Conservation (phyloP, 2,113 vertebrate species). For the Oncorhynchus keta region DNA sequence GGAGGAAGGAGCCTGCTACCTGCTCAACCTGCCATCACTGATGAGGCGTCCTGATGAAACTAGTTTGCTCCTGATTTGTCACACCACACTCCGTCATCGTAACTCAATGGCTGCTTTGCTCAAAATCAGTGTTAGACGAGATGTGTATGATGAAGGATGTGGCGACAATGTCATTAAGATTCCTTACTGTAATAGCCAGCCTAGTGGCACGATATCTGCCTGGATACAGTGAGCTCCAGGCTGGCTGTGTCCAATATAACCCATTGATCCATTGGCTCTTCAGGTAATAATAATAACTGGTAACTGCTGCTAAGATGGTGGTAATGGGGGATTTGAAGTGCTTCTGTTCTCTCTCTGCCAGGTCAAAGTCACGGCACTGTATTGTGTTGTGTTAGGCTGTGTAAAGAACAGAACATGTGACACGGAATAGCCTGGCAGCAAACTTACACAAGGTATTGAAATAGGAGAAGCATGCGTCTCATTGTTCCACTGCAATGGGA, state of each 20-base stretch:
- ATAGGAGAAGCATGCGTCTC: constrained; percentile 21
- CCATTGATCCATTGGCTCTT: neutral
- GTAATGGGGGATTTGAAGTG: constrained; percentile 17
- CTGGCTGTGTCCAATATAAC: constrained; percentile 26
- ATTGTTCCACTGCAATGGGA: constrained; percentile 33
- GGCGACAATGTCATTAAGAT: constrained; percentile 36
- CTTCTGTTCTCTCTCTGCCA: neutral
- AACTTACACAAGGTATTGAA: neutral
- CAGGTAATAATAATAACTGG: constrained; percentile 1
- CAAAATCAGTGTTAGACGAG: constrained; percentile 36
- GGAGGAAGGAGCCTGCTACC: neutral
- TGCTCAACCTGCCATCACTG: constrained; percentile 1
- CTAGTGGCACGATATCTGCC: constrained; percentile 51
- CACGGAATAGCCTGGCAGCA: neutral
- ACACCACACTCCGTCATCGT: constrained; percentile 12
- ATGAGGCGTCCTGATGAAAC: constrained; percentile 38
- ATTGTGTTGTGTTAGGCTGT: neutral
- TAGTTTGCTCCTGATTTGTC: constrained; percentile 2
- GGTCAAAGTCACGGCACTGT: neutral
- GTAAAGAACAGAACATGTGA: constrained; percentile 1
- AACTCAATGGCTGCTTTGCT: constrained; percentile 32
- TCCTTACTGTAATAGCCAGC: constrained; percentile 36
- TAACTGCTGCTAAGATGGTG: neutral
- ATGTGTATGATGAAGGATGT: constrained; percentile 10
- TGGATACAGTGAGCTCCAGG: constrained; percentile 54